Evolutionary conservation across 2,888 invertebrate species (phyloP).

Genomic region (Patella ulyssiponensis): DNA sequence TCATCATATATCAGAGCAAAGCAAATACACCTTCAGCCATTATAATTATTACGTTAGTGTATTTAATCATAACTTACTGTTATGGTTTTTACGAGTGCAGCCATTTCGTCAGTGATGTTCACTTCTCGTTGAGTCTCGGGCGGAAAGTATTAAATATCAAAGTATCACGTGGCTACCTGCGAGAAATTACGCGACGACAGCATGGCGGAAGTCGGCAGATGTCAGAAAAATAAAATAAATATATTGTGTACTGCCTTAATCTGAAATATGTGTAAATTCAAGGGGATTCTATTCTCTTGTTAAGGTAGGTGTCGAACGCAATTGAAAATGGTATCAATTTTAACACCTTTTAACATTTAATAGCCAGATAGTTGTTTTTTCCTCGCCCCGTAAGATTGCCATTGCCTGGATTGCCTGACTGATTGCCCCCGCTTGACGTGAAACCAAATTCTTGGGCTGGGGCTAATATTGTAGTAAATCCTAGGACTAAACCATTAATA

Average conservation of each 20-base stretch:
- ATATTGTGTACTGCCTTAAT: not conserved
- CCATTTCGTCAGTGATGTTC: conserved; percentile 14
- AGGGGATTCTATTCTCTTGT: not conserved
- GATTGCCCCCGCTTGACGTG: too few relatives aligned
- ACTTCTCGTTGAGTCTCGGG: conserved; percentile 19
- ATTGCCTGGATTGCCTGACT: too few relatives aligned
- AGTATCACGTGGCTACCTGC: conserved; percentile 31
- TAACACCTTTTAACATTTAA: too few relatives aligned
- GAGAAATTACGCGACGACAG: conserved; percentile 39
- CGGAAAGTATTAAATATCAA: conserved; percentile 13
- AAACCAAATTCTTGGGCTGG: too few relatives aligned
- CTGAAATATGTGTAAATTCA: not conserved
- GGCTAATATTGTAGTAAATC: too few relatives aligned
- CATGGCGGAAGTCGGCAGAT: conserved; percentile 41
- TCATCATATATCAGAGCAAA: too few relatives aligned
- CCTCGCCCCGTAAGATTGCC: too few relatives aligned
- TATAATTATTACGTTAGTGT: too few relatives aligned
- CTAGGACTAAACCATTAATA: too few relatives aligned
- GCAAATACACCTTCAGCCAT: too few relatives aligned
- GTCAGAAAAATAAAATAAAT: conserved; percentile 19
- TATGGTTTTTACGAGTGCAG: conserved; percentile 15
- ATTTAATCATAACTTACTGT: conserved; percentile 15
- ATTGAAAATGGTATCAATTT: too few relatives aligned
- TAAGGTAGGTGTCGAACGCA: conserved; percentile 1
- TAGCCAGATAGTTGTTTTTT: too few relatives aligned